Percentiles rank a stretch among this genome's conserved stretches.
phyloP scores from a whole-genome alignment of 2,888 invertebrate genomes.

The Ferrisia virgata region DNA sequence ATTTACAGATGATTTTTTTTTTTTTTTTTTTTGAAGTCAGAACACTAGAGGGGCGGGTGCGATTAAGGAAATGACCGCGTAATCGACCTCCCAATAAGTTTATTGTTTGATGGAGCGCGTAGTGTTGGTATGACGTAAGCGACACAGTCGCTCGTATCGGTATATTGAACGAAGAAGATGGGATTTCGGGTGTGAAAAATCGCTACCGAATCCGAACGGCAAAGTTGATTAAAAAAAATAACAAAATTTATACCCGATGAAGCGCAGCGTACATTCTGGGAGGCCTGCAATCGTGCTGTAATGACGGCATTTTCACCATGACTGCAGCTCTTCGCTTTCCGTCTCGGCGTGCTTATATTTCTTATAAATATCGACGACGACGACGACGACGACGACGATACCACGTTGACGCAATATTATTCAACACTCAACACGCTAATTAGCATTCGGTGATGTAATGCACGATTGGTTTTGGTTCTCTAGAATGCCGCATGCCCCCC shows the following conservation, averaged over 20 bases:
- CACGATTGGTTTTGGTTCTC: neutral
- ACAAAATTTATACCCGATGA: neutral
- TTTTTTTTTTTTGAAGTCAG: too few species aligned
- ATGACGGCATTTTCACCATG: slow-evolving; percentile 4
- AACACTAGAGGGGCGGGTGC: neutral
- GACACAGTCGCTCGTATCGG: neutral
- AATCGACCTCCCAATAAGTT: neutral
- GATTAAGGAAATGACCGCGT: slow-evolving; percentile 5
- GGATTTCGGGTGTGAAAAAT: slow-evolving; percentile 14
- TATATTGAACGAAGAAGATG: too few species aligned
- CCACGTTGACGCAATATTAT: neutral
- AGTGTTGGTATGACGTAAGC: neutral
- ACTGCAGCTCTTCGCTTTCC: neutral
- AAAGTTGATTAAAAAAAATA: neutral
- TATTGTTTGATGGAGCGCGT: neutral
- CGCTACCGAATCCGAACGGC: neutral
- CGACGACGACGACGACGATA: neutral
- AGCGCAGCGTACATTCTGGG: neutral
- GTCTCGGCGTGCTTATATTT: too few species aligned
- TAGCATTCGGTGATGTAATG: slow-evolving; percentile 3
- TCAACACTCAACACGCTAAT: neutral
- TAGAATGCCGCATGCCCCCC: neutral
- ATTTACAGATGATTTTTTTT: neutral
- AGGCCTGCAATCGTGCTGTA: neutral
- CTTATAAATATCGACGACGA: neutral